These are phyloP conservation scores for Alsophila aescularia DNA, from an alignment of 2,888 invertebrate species.

Conservation along the genomic window DNA sequence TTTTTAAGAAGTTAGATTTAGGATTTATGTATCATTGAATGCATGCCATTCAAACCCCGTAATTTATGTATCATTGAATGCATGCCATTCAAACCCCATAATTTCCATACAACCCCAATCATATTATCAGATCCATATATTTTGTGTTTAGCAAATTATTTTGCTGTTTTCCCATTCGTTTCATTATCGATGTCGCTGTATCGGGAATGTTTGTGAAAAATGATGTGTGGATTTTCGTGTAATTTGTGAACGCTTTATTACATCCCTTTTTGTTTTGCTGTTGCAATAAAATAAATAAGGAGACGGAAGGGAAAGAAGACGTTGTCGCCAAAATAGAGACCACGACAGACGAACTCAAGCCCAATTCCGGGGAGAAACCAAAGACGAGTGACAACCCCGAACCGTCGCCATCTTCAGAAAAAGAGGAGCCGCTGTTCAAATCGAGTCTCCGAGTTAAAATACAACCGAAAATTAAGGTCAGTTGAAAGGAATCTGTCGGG, in stretches of 20 bases:
- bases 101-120: conserved; percentile 30
- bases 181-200: conserved; percentile 64
- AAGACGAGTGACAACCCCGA: conserved; percentile 56
- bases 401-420: conserved; percentile 65
- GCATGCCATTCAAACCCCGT: conserved; percentile 51
- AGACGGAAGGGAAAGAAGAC: conserved; percentile 68
- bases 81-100: conserved; percentile 49
- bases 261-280: conserved; percentile 73
- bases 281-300: conserved; percentile 76
- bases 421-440: conserved; percentile 79
- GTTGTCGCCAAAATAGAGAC: conserved; percentile 79
- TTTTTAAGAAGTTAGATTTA: conserved; percentile 38
- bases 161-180: conserved; percentile 62
- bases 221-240: conserved; percentile 46
- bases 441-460: conserved; percentile 74
- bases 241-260: conserved; percentile 64
- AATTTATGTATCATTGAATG: conserved; percentile 45
- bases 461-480: conserved; percentile 75
- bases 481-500: conserved; percentile 53
- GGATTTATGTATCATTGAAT: conserved; percentile 2
- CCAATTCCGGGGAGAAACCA: conserved; percentile 63
- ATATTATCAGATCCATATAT: conserved; percentile 43
- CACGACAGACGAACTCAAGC: conserved; percentile 78
- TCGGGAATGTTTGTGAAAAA: conserved; percentile 46
- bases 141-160: conserved; percentile 61